Evolutionary conservation across 2,888 invertebrate genomes (phyloP).

Genomic region (Callimorpha dominula): DNA sequence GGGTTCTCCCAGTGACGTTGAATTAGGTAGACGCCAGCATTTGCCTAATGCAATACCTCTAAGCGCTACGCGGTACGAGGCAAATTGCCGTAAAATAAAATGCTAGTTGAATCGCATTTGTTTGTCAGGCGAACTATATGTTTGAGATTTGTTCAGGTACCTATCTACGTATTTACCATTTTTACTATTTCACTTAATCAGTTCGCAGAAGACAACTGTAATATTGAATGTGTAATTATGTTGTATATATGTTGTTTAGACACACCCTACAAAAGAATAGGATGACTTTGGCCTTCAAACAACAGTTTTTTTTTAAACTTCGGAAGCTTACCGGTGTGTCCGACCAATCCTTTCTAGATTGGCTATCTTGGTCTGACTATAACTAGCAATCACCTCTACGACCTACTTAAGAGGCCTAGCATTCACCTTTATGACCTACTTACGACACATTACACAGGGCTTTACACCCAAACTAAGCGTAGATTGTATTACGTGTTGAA

Average conservation of each 20-base stretch:
- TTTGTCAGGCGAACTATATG: conserved; percentile 4
- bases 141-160: neutral
- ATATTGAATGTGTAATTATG: neutral
- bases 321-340: too few species aligned
- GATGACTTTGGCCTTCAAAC: neutral
- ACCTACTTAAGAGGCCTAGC: too few species aligned
- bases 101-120: conserved; percentile 38
- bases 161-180: neutral
- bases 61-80: conserved; percentile 61
- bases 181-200: neutral
- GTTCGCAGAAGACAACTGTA: neutral
- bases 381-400: too few species aligned
- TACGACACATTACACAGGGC: too few species aligned
- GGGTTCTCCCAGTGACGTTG: conserved; percentile 27
- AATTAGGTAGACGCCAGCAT: conserved; percentile 59
- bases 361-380: too few species aligned
- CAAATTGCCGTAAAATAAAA: conserved; percentile 74
- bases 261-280: neutral
- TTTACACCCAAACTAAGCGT: too few species aligned
- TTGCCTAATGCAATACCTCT: conserved; percentile 69
- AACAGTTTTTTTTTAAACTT: neutral
- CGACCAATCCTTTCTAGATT: too few species aligned
- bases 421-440: too few species aligned
- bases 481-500: too few species aligned
- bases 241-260: neutral